Percentiles rank a stretch among this genome's conserved stretches.
Conservation (phyloP, 2,113 vertebrate species). For the Smithornis capensis region DNA sequence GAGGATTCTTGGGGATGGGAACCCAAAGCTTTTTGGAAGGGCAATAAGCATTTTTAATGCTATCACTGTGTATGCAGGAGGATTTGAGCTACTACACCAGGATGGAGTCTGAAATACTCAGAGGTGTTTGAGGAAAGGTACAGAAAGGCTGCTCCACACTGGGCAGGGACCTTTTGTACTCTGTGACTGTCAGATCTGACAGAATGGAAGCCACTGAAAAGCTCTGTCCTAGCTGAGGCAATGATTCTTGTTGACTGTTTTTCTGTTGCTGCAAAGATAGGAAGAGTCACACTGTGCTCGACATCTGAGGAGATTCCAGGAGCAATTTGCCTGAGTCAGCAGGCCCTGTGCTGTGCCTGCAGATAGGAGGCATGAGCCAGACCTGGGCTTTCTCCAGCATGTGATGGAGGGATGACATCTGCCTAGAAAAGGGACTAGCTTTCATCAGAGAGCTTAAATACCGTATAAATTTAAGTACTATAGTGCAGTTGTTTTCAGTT, state of each 20-base stretch:
- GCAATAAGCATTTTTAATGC: not conserved
- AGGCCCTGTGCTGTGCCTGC: conserved; percentile 25
- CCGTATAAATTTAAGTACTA: not conserved
- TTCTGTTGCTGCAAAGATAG: not conserved
- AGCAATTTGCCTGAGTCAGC: conserved; percentile 22
- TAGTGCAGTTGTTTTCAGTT: not conserved
- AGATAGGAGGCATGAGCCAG: not conserved
- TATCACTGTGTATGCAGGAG: not conserved
- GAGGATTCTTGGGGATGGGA: not conserved
- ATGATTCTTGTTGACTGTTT: conserved; percentile 34
- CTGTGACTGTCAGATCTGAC: not conserved
- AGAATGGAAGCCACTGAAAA: not conserved
- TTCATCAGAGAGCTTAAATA: not conserved
- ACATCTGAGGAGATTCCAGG: not conserved
- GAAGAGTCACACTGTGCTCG: not conserved
- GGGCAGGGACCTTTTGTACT: not conserved
- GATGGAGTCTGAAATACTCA: not conserved
- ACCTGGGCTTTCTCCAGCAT: not conserved
- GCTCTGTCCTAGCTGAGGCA: not conserved
- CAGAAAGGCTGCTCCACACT: not conserved
- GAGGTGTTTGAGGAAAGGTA: not conserved
- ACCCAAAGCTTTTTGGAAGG: not conserved
- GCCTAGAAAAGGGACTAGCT: not conserved
- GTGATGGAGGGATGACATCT: not conserved
- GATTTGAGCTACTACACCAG: not conserved